A percentile compares a stretch with the other conserved stretches of the same genome.
These are phyloP conservation scores for Microhierax caerulescens DNA, from an alignment of 2,797 vertebrate species.

Conservation along the genomic window DNA sequence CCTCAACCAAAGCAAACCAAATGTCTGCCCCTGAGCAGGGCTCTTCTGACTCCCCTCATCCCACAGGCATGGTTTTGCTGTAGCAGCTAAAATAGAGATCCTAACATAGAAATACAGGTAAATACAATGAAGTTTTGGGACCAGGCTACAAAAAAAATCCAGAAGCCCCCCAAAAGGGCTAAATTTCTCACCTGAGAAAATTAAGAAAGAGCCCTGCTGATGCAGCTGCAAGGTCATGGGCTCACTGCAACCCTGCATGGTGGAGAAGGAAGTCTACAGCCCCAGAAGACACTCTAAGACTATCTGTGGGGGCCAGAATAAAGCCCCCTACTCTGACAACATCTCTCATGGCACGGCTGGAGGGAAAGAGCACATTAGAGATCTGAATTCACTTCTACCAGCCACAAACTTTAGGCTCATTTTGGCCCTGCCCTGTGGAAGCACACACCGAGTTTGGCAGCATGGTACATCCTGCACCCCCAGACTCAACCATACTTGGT, in stretches of 20 bases:
- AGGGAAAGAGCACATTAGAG: background rate
- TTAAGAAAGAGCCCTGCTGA: background rate
- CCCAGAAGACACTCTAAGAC: background rate
- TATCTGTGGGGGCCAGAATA: background rate
- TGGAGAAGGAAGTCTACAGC: background rate
- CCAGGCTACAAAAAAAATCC: background rate
- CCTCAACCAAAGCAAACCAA: background rate
- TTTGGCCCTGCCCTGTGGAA: background rate
- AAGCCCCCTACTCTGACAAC: background rate
- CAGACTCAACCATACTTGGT: background rate
- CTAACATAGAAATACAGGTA: background rate
- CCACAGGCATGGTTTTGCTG: fast-evolving
- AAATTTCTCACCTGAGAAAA: background rate
- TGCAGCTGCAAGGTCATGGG: background rate
- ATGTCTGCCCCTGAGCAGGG: background rate
- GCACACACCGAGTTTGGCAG: background rate
- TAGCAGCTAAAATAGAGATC: background rate
- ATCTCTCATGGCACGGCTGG: background rate
- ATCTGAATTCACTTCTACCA: background rate
- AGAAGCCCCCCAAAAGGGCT: background rate
- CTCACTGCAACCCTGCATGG: background rate
- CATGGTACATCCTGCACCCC: background rate
- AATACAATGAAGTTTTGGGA: background rate
- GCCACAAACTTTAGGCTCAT: background rate
- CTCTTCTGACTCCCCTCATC: background rate